Evolutionary conservation across 2,888 invertebrate species (phyloP), one percentile per base, ranked within the genome.

Genomic region (Ophraella communa): DNA sequence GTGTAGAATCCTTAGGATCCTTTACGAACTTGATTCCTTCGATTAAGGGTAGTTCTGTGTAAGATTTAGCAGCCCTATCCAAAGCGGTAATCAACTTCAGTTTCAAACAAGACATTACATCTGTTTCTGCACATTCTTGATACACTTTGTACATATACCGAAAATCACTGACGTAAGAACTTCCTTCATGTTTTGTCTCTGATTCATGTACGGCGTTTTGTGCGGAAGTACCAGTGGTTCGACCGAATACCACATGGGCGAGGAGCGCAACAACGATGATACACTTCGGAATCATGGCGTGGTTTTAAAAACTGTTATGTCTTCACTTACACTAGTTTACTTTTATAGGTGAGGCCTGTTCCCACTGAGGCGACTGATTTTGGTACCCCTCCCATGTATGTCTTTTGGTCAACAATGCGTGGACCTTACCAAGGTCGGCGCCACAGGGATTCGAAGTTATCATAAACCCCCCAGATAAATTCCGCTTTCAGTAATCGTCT

Each of bases 21-120:
- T 88, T 88, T 8, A 91, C 88, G 73, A 94, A 88, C 62, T 88
- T 89, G 55, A 94, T 87, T n/a, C 93, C 93, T 61, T 91, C 91
- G 60, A 90, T 83, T 11, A 94, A 78, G 30, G 87, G 85, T 53
- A 94, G 80, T 67, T 91, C 88, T 68, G 85, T 86, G 51, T 84
- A 80, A 49, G 84, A 82, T 66, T 90, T 86, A 27, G 91, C 87
- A 51, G 89, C 87, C 75, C 91, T 88, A 74, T 92, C 92, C 81
- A 94, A 83, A 1, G 91, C 89, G 20, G 91, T 87, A n/a, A 93
- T 85, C 55, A 94, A 81, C 79, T 93, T 93, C 65, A 92, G 82
- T 80, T 94, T 94, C 56, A 94, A 84, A 73, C 94, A 94, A 65
- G 91, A 87, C 2, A 89, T 85, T 27, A 91, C 80, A 70, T 90